phyloP scores from a whole-genome alignment of 2,888 invertebrate genomes.

The Acleris holmiana region DNA sequence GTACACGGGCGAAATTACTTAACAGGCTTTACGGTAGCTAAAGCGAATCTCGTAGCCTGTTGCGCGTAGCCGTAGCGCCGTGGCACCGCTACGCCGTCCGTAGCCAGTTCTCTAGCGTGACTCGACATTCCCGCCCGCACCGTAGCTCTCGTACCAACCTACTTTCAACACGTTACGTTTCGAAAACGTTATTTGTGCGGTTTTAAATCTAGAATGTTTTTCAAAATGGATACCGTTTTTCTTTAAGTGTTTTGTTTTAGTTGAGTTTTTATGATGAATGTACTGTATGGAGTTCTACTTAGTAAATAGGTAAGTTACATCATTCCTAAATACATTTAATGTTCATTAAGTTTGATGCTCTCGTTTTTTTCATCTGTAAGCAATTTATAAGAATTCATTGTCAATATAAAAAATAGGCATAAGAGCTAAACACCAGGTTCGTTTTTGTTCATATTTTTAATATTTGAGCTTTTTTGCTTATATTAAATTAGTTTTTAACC shows the following conservation, averaged over 20 bases:
- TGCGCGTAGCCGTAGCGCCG: slow-evolving; percentile 60
- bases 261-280: slow-evolving; percentile 12
- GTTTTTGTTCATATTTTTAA: too few species aligned
- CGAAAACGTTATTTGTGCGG: not conserved
- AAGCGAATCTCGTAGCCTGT: slow-evolving; percentile 60
- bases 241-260: not conserved
- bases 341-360: too few species aligned
- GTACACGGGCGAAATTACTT: not conserved
- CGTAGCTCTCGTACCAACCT: slow-evolving; percentile 44
- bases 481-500: too few species aligned
- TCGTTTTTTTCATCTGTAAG: too few species aligned
- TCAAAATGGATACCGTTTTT: slow-evolving; percentile 18
- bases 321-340: too few species aligned
- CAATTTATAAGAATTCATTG: too few species aligned
- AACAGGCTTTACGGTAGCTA: not conserved
- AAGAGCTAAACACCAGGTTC: too few species aligned
- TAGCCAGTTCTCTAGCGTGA: slow-evolving; percentile 74
- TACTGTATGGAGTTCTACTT: too few species aligned
- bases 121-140: slow-evolving; percentile 71
- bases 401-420: too few species aligned
- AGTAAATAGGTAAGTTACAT: too few species aligned
- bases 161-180: slow-evolving; percentile 7
- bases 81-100: slow-evolving; percentile 56
- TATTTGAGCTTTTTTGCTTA: too few species aligned
- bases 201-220: not conserved